A percentile compares a stretch with the other conserved stretches of the same genome.
Evolutionary conservation across 2,888 invertebrate genomes (phyloP).

Genomic region (Masnerella sp.): DNA sequence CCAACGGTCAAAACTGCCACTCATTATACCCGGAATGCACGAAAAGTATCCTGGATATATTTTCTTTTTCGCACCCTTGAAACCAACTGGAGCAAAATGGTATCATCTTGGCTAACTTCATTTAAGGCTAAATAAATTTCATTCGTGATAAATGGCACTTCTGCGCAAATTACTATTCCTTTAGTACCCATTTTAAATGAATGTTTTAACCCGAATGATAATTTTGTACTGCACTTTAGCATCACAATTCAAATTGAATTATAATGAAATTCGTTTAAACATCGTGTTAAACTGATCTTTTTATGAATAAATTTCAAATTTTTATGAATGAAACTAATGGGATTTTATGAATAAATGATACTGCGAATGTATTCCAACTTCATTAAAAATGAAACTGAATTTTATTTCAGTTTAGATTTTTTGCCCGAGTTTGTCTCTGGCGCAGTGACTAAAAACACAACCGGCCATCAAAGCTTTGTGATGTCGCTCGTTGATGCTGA

Average conservation of each 20-base stretch:
- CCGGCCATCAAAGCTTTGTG: conserved; percentile 38
- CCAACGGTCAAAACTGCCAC: conserved; percentile 79
- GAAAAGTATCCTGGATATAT: conserved; percentile 81
- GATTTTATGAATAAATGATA: background rate
- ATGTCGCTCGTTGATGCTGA: conserved; percentile 38
- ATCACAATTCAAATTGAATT: no score
- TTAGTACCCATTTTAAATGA: no score
- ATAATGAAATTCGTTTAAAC: no score
- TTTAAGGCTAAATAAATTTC: background rate
- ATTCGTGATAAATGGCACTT: background rate
- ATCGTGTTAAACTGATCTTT: no score
- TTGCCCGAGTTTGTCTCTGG: background rate
- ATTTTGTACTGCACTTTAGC: no score
- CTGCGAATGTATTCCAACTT: background rate
- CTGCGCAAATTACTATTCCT: background rate
- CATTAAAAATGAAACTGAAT: background rate
- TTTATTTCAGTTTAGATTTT: conserved; percentile 6
- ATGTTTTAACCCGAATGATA: no score
- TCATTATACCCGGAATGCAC: conserved; percentile 83
- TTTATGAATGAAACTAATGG: no score
- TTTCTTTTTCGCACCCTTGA: conserved; percentile 70
- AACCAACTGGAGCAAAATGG: conserved; percentile 9
- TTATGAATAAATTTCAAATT: no score
- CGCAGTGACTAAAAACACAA: conserved; percentile 23
- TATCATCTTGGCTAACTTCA: background rate